Conservation (phyloP, 2,888 invertebrate genomes). For the Exocentrus adspersus region DNA sequence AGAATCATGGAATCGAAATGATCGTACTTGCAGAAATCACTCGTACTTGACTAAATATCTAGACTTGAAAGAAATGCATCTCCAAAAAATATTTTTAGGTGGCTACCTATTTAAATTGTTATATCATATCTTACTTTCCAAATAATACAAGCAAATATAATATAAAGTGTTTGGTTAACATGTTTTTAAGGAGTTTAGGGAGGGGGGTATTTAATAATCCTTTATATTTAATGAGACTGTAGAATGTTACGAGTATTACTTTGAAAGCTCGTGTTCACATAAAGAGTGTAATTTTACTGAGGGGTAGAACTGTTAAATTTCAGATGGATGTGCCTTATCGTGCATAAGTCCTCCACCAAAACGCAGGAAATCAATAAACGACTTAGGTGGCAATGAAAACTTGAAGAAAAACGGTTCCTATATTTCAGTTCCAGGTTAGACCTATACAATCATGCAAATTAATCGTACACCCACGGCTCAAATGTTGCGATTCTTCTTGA, state of each 20-base stretch:
- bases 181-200: no score
- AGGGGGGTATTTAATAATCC: no score
- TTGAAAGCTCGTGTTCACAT: neutral
- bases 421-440: conserved; percentile 69
- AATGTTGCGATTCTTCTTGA: conserved; percentile 3
- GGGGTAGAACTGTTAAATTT: conserved; percentile 38
- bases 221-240: no score
- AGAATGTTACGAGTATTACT: neutral
- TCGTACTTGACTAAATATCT: no score
- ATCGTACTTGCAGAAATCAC: no score
- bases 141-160: no score
- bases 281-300: conserved; percentile 11
- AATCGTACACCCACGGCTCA: neutral
- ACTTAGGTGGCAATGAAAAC: conserved; percentile 41
- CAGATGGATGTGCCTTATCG: conserved; percentile 51
- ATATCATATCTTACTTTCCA: no score
- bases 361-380: conserved; percentile 24
- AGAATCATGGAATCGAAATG: no score
- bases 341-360: conserved; percentile 39
- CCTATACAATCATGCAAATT: conserved; percentile 11
- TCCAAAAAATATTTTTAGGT: no score
- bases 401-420: conserved; percentile 67
- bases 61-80: no score
- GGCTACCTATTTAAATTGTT: no score
- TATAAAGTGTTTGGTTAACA: no score